Percentiles rank a stretch among this genome's conserved stretches.
phyloP scores from a whole-genome alignment of 1,140 invertebrate genomes.

The Drosophila santomea region DNA sequence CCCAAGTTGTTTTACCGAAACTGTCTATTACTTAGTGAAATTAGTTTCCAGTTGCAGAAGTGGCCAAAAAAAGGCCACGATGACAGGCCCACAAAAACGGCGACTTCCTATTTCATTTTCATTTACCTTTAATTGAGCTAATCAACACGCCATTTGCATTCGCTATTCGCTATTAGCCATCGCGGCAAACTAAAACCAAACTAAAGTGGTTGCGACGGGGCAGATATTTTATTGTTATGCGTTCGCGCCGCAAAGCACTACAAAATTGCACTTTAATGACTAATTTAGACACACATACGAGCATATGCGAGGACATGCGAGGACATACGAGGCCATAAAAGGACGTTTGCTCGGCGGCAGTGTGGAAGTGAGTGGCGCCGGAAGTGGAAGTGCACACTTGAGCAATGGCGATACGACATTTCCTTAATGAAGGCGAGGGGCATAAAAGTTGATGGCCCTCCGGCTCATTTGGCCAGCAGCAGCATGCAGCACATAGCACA shows the following conservation, averaged over 20 bases:
- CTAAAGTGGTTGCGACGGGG: conserved; percentile 27
- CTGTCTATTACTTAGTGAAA: conserved; percentile 1
- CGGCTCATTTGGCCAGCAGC: conserved; percentile 47
- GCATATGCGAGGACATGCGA: not conserved
- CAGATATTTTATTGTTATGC: conserved; percentile 79
- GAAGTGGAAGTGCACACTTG: conserved; percentile 79
- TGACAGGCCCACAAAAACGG: conserved; percentile 16
- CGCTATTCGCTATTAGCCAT: conserved; percentile 66
- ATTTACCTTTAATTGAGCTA: conserved; percentile 78
- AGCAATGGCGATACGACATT: conserved; percentile 80
- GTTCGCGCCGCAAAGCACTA: conserved; percentile 35
- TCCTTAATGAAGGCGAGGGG: conserved; percentile 77
- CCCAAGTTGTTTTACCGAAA: no score
- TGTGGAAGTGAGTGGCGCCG: conserved; percentile 62
- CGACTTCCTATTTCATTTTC: conserved; percentile 73
- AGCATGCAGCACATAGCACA: not conserved
- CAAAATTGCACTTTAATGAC: conserved; percentile 82
- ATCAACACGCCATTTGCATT: conserved; percentile 75
- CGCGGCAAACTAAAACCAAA: conserved; percentile 17
- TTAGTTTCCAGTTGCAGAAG: conserved; percentile 4
- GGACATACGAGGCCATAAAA: conserved; percentile 32
- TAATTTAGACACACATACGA: conserved; percentile 63
- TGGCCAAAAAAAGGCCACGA: not conserved
- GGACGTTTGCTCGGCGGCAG: conserved; percentile 18
- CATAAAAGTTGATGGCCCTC: conserved; percentile 71